phyloP scores from a whole-genome alignment of 2,888 invertebrate genomes.

The Panorpa germanica region DNA sequence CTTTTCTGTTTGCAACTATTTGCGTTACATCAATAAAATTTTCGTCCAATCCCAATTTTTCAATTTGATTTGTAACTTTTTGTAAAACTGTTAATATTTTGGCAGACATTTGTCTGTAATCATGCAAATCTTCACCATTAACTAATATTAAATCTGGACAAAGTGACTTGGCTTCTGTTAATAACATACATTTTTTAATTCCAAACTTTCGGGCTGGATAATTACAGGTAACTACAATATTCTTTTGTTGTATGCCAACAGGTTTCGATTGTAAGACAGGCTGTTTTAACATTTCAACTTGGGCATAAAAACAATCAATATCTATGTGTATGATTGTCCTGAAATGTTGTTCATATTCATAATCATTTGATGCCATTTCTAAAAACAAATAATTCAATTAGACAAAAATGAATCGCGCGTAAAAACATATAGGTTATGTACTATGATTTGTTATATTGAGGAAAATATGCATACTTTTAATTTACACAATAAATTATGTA shows the following conservation, averaged over 20 bases:
- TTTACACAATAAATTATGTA: too few relatives aligned
- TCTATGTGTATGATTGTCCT: constrained; percentile 63
- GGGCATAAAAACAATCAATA: constrained; percentile 72
- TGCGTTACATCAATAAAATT: constrained; percentile 66
- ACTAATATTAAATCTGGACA: constrained; percentile 60
- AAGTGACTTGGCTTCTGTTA: constrained; percentile 50
- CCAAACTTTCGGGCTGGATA: constrained; percentile 61
- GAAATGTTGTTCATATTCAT: constrained; percentile 28
- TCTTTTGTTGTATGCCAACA: constrained; percentile 69
- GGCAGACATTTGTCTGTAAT: constrained; percentile 60
- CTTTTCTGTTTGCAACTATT: constrained; percentile 25
- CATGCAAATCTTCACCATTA: constrained; percentile 66
- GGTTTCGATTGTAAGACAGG: constrained; percentile 46
- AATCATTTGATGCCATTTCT: constrained; percentile 2
- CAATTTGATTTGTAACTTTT: constrained; percentile 52
- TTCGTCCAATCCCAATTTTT: constrained; percentile 71
- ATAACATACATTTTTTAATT: constrained; percentile 56
- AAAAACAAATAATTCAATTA: too few relatives aligned
- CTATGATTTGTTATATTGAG: too few relatives aligned
- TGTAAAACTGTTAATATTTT: constrained; percentile 53
- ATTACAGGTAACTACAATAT: constrained; percentile 68
- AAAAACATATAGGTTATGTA: too few relatives aligned
- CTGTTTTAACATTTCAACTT: constrained; percentile 62
- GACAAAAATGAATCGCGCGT: too few relatives aligned
- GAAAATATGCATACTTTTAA: too few relatives aligned